Base-by-base conservation (phyloP, 2,888 invertebrate genomes). In the Sinopyrophorus schimmeli region DNA sequence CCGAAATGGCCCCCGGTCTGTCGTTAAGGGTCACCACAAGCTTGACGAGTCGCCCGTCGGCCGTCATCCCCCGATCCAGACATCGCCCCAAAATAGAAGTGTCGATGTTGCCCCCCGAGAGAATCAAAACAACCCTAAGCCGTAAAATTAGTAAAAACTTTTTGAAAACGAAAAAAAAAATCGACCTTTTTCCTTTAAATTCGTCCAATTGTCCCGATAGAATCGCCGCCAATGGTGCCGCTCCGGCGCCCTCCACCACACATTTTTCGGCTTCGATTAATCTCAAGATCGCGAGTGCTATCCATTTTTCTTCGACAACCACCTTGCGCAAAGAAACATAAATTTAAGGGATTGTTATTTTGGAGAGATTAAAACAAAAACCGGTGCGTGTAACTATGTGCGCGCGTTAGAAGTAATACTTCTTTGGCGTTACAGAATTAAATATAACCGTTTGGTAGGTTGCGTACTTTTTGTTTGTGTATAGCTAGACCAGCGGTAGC, bases 201-300 rank as follows among this genome's bases (percentile, higher is more conserved):
- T 93, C 91, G 3, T 90, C 86, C 24, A 92, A 74, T 38, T 86
- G 80, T 1, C 89, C 90, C 0, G 87, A 83, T 61, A 94, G 76
- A 62, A 93, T 83, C 14, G 92, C 93, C 0, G 92, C 93, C 5
- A 95, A 75, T 0, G 89, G 89, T 1, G 86, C 81, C 0, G 92
- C 93, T 0, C 93, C 94, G 1, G 92, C 93, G 1, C 94, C 94
- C 70, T 94, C 94, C 11, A 93, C 91, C 7, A 94, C 91, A 60
- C 88, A 89, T 69, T 93, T 92, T 71, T 92, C 92, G 56, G 84
- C 78, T 68, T 92, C 92, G 4, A 89, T 84, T 42, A 91, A 73
- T 15, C 85, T 79, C 44, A 92, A 69, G 44, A 92, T 91, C 1
- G 90, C 85, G 50, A 90, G 80, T 1, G 92, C 90, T 42, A 92